Evolutionary conservation across 2,888 invertebrate species (phyloP), one percentile per base, ranked within the genome.

Genomic region (Cryptocheilus praepositus): DNA sequence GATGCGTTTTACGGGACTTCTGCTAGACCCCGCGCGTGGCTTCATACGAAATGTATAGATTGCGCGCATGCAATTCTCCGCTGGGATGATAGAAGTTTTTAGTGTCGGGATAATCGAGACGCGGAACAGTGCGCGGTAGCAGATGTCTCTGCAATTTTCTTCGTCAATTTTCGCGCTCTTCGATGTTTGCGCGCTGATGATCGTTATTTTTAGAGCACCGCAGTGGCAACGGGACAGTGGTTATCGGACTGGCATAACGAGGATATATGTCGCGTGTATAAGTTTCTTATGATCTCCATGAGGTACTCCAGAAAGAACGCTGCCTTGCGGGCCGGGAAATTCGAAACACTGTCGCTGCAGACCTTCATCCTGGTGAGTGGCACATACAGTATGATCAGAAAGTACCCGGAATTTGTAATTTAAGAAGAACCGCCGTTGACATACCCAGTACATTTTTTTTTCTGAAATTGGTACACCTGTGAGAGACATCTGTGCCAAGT

Each of bases 221-320:
- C 36, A 11, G 36, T 36, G 36, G 11, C 13, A 11, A 36, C 36
- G 45, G 13, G 55, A 22, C 81, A 81, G 18, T 85, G 85, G 85
- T 68, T 76, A 8, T 83, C 82, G 7, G 68, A 74, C 4, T 85
- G 85, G 85, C 66, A 81, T 53, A 44, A 70, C n/a, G 71, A 77
- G 49, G 19, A 54, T 45, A 45, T 70, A 15, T 15, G 62, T 7
- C 49, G 69, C 13, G 59, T 70, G 15, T 62, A 54, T 7, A 56
- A 68, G 36, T 13, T 77, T 18, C 51, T 84, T 45, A 69, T 79
- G 28, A 67, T 81, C n/a, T 78, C 83, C 16, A 64, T 72, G 43
- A 77, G 80, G 59, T 76, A 78, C 43, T 66, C 74, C 3, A 80
- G 71, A 25, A 76, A 70, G 18, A 51, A 79, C n/a, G 61, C 80